Conservation (phyloP, 2,888 invertebrate species). For the Leucania comma region DNA sequence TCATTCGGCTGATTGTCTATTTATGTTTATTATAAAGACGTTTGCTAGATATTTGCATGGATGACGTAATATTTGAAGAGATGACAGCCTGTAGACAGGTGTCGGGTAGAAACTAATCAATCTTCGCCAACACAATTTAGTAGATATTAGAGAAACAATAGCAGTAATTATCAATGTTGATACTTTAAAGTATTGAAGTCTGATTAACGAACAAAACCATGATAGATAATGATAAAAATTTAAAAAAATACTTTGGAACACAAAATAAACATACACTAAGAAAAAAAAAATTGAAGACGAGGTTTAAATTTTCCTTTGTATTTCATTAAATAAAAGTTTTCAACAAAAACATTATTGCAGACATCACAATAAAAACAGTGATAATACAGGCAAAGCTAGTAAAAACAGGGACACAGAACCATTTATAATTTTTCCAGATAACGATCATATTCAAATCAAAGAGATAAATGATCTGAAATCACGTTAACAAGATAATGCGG, state of each 20-base stretch:
- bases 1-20: constrained; percentile 60
- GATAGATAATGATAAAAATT: neutral
- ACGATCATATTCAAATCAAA: constrained; percentile 61
- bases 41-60: constrained; percentile 51
- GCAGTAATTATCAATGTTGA: constrained; percentile 3
- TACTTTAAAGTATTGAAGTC: neutral
- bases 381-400: constrained; percentile 15
- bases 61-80: constrained; percentile 59
- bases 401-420: constrained; percentile 24
- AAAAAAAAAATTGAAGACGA: too few relatives aligned
- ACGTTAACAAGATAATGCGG: constrained; percentile 66
- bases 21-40: constrained; percentile 66
- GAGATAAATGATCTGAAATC: constrained; percentile 62
- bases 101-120: constrained; percentile 38
- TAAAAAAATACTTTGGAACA: too few relatives aligned
- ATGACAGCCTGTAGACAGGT: constrained; percentile 42
- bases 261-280: too few relatives aligned
- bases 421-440: constrained; percentile 48
- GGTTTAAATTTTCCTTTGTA: too few relatives aligned
- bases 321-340: neutral
- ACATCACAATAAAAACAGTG: neutral
- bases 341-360: neutral
- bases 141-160: constrained; percentile 19
- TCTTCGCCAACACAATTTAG: constrained; percentile 32
- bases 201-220: neutral